Evolutionary conservation across 1,140 invertebrate species (phyloP), one percentile per base, ranked within the genome.

Genomic region (Drosophila prosaltans): DNA sequence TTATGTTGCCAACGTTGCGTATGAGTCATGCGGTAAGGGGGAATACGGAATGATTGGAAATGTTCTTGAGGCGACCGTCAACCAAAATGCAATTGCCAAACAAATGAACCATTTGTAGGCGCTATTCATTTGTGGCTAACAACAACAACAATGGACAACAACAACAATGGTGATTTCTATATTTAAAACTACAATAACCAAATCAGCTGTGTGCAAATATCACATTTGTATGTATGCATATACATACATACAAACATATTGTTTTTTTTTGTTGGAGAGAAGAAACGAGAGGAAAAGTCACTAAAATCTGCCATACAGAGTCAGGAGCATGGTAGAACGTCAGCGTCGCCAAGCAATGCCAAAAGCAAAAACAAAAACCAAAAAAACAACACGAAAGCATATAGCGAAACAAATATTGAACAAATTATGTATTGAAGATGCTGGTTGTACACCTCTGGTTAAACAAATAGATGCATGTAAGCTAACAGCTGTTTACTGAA

Each of bases 171-270:
- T 45, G 32, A 70, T 16, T 62, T 69, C 83, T 86, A 88, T 80
- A 54, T 74, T 83, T 88, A 86, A 75, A 77, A 78, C 66, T 51
- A 51, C 45, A 78, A 88, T 80, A 86, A 86, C 83, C 83, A 78
- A 88, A 90, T 91, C 88, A 90, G 86, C 86, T 90, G 88, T 80
- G 77, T 80, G 64, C 66, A 78, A 78, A 70, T 66, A 81, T 88
- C 83, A 89, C 74, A 68, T 70, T 76, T 32, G 74, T 61, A 7
- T 48, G 45, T 51, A 26, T 26, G 45, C n/a, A 43, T 43, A 43
- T 43, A n/a, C 5, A n/a, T 16, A 4, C 10, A 41, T n/a, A 43
- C 3, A 4, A 16, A 43, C 41, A n/a, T 43, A n/a, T 51, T 24
- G 24, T 48, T 48, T 7, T 30, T 54, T 4, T 36, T 11, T 16